Conservation (phyloP, 2,113 vertebrate species). For the Pteronura brasiliensis region DNA sequence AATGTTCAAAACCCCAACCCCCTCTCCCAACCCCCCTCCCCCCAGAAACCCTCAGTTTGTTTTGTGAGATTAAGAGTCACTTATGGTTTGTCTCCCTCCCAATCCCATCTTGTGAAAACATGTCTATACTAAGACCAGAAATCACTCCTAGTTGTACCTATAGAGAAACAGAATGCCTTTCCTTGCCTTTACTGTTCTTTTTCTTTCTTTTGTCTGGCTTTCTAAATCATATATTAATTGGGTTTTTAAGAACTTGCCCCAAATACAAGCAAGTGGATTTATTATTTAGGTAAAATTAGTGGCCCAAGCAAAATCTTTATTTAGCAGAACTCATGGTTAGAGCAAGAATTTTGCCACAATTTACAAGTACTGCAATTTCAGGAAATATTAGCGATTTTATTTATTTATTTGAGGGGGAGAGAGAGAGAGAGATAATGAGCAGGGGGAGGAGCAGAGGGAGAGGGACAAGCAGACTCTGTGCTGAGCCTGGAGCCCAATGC, state of each 20-base stretch:
- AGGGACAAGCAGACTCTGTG: neutral
- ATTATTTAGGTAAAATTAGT: slow-evolving; percentile 22
- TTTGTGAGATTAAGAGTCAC: too few species aligned
- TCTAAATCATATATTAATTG: neutral
- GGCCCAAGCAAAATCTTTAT: neutral
- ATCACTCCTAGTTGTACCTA: neutral
- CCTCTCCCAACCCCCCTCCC: too few species aligned
- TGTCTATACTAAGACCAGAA: neutral
- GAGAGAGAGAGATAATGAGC: neutral
- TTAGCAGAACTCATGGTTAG: slow-evolving; percentile 1
- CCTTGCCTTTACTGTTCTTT: neutral
- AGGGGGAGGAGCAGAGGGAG: neutral
- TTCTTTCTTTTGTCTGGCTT: neutral
- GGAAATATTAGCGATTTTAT: slow-evolving; percentile 47
- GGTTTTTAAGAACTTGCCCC: neutral
- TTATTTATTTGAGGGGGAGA: neutral
- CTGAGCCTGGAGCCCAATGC: neutral
- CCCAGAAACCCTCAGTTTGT: too few species aligned
- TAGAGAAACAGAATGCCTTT: neutral
- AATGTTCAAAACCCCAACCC: too few species aligned
- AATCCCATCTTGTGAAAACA: too few species aligned
- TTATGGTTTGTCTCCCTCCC: too few species aligned
- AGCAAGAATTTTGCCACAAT: neutral
- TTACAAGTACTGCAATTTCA: slow-evolving; percentile 43
- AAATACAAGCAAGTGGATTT: neutral